These are phyloP conservation scores for Emydura subglobosa DNA, from an alignment of 2,113 vertebrate species.

Conservation along the genomic window DNA sequence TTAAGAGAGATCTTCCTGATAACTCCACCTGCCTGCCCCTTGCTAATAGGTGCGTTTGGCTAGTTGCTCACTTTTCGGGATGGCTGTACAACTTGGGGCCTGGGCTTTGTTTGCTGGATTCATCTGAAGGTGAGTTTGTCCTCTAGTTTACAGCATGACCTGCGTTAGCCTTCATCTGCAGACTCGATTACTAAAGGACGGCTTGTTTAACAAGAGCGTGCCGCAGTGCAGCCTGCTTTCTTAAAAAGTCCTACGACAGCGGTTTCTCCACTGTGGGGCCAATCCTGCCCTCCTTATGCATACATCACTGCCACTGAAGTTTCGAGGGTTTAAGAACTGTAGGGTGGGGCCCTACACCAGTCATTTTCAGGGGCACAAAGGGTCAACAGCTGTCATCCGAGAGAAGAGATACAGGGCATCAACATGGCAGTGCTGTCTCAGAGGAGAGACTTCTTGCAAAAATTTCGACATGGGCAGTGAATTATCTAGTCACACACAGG, in stretches of 20 bases:
- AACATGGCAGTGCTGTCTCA: background rate
- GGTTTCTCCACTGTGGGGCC: background rate
- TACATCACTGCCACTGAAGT: background rate
- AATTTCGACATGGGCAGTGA: slow-evolving; percentile 37
- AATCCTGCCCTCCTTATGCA: fast-evolving
- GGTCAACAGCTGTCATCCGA: background rate
- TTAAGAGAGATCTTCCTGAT: background rate
- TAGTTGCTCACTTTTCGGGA: background rate
- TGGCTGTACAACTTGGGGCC: background rate
- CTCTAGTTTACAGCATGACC: background rate
- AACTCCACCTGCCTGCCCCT: background rate
- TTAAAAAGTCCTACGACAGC: background rate
- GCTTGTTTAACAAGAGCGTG: background rate
- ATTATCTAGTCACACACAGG: slow-evolving; percentile 51
- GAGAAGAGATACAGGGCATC: background rate
- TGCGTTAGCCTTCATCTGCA: background rate
- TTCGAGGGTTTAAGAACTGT: background rate
- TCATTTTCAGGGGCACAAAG: background rate
- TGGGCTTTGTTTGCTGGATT: background rate
- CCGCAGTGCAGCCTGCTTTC: background rate
- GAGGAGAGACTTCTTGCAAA: slow-evolving; percentile 11
- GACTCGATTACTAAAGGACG: background rate
- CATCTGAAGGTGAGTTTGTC: background rate
- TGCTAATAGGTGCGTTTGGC: background rate
- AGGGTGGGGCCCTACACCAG: background rate